Percentiles rank a stretch among this genome's conserved stretches.
phyloP scores from a whole-genome alignment of 64 coral and sea anemone genomes.

The Orbicella faveolata region DNA sequence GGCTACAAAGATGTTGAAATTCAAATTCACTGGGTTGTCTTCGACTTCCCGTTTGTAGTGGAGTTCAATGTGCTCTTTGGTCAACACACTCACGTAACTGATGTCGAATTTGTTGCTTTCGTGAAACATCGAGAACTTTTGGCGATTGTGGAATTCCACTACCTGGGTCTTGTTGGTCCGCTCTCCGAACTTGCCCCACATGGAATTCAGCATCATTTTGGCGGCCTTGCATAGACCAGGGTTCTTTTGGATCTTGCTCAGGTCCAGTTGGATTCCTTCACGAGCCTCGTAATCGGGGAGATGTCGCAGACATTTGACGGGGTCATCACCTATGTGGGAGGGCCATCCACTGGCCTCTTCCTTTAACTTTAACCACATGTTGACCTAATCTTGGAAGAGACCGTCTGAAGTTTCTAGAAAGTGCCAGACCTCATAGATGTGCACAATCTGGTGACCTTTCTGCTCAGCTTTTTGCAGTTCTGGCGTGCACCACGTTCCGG shows the following conservation, averaged over 20 bases:
- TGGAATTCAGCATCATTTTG: conserved; percentile 33
- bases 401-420: background rate
- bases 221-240: background rate
- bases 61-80: background rate
- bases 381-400: background rate
- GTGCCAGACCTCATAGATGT: conserved; percentile 48
- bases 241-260: background rate
- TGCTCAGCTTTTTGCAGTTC: too few species aligned
- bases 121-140: background rate
- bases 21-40: background rate
- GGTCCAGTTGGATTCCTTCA: too few species aligned
- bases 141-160: background rate
- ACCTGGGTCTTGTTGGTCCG: background rate
- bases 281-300: too few species aligned
- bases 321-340: too few species aligned
- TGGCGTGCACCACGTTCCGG: too few species aligned
- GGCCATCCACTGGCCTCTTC: too few species aligned
- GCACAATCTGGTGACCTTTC: too few species aligned
- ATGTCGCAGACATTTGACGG: too few species aligned
- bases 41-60: background rate
- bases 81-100: background rate
- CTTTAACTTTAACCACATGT: too few species aligned
- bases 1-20: conserved; percentile 13
- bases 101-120: background rate
- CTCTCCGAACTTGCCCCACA: conserved; percentile 53